These are phyloP conservation scores for Trichosurus vulpecula DNA, from an alignment of 2,797 vertebrate species.

Conservation along the genomic window DNA sequence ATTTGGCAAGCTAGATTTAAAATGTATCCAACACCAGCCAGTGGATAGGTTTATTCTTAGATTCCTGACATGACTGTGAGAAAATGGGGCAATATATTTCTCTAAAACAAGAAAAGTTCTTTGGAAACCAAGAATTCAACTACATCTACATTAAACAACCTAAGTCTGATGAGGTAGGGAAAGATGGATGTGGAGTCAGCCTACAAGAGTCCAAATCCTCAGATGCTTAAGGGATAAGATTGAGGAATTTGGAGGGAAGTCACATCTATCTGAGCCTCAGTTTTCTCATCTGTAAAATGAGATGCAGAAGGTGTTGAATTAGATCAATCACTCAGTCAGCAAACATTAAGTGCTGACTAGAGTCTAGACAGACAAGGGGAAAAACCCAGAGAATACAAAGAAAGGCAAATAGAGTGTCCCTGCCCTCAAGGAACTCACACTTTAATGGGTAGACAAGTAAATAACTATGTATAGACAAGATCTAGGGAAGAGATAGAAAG, in stretches of 20 bases:
- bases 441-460: neutral
- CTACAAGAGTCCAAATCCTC: neutral
- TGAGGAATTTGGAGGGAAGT: neutral
- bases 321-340: neutral
- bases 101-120: slow-evolving; percentile 66
- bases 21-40: slow-evolving; percentile 68
- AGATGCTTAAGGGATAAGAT: neutral
- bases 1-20: slow-evolving; percentile 76
- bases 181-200: neutral
- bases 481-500: neutral
- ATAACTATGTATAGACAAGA: neutral
- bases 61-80: slow-evolving; percentile 63
- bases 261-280: neutral
- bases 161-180: neutral
- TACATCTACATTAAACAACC: neutral
- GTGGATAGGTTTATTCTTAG: slow-evolving; percentile 73
- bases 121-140: slow-evolving; percentile 62
- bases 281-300: neutral
- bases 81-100: slow-evolving; percentile 65
- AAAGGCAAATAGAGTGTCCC: neutral
- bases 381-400: neutral
- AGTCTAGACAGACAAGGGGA: neutral
- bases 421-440: neutral
- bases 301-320: neutral
- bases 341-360: neutral